Conservation (phyloP, 2,797 vertebrate species). For the Alca torda region DNA sequence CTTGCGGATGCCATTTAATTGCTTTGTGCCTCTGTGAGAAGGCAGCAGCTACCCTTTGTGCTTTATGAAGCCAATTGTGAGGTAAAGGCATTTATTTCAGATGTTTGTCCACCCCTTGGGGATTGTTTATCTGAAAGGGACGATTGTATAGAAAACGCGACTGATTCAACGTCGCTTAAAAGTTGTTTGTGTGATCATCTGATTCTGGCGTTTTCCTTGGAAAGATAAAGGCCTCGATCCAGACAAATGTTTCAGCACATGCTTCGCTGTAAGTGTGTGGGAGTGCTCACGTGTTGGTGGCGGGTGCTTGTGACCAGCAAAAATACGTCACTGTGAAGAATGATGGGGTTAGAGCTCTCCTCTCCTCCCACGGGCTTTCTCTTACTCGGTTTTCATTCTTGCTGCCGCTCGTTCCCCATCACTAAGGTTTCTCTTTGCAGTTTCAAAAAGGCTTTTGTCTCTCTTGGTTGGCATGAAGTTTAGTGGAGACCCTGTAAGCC, state of each 20-base stretch:
- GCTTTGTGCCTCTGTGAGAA: neutral
- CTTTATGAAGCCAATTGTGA: neutral
- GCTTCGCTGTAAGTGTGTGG: neutral
- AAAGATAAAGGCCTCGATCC: neutral
- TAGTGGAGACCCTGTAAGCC: neutral
- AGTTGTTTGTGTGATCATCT: neutral
- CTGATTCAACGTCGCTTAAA: rapidly evolving
- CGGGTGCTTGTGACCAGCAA: neutral
- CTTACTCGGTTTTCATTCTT: neutral
- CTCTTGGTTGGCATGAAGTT: neutral
- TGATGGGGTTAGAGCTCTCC: neutral
- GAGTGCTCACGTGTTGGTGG: neutral
- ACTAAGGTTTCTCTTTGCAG: neutral
- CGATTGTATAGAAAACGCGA: neutral
- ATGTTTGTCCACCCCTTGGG: neutral
- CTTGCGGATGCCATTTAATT: neutral
- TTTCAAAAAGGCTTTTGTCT: neutral
- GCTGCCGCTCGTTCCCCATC: neutral
- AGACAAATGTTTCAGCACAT: neutral
- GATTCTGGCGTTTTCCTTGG: neutral
- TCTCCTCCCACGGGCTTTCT: neutral
- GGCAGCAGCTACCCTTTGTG: neutral
- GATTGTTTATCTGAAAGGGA: neutral
- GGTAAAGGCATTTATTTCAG: neutral
- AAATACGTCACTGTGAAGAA: neutral